Conservation (phyloP, 2,797 vertebrate genomes). For the Psittacula derbiana region DNA sequence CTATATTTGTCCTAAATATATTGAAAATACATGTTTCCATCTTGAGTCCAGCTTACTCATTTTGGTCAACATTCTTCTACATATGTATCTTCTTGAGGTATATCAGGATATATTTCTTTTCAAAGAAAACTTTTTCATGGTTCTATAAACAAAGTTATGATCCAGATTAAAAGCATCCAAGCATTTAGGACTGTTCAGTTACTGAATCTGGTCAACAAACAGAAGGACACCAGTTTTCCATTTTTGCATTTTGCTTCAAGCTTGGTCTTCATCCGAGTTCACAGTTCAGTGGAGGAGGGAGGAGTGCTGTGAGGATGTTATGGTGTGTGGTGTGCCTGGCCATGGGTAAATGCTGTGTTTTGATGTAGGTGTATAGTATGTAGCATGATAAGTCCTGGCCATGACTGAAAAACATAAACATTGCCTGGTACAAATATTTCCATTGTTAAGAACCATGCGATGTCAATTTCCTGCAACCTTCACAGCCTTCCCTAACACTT, state of each 20-base stretch:
- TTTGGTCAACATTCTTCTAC: not conserved
- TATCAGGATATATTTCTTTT: not conserved
- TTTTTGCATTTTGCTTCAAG: not conserved
- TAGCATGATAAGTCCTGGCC: not conserved
- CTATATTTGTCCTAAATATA: not conserved
- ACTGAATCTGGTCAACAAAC: not conserved
- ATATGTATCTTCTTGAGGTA: not conserved
- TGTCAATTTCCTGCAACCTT: not conserved
- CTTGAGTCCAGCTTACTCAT: not conserved
- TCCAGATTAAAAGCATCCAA: not conserved
- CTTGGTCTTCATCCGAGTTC: not conserved
- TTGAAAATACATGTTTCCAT: not conserved
- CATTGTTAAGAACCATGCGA: not conserved
- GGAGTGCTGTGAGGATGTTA: fast-evolving
- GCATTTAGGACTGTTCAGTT: not conserved
- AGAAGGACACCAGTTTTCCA: not conserved
- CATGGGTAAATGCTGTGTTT: not conserved
- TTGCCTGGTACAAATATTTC: not conserved
- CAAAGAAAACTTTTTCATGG: not conserved
- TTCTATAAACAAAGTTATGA: not conserved
- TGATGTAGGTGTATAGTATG: not conserved
- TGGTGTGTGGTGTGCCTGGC: fast-evolving
- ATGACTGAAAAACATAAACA: not conserved
- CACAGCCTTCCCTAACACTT: not conserved
- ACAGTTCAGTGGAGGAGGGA: not conserved